Base-by-base conservation (phyloP, 2,113 vertebrate genomes). In the Probosciger aterrimus region DNA sequence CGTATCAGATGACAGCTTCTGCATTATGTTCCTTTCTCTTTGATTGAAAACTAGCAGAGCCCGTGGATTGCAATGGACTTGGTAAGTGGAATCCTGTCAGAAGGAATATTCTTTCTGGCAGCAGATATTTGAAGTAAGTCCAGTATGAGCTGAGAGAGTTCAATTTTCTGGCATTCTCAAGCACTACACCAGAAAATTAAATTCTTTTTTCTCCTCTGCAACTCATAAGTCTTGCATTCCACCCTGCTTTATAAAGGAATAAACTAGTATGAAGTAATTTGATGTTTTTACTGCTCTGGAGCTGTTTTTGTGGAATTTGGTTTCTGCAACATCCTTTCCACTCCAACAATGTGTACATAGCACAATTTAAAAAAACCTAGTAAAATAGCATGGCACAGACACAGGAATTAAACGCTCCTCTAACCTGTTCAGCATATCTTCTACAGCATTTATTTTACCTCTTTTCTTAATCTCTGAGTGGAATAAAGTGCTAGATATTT, bases 21-120 rank as follows among this genome's bases (percentile, higher is more conserved):
- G 18, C 39, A 33, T 41, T 86, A 13, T 15, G 18, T 83, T 88
- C 23, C 6, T 68, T 91, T 92, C 52, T 50, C 41, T 93, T 96
- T 96, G 86, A 96, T 10, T 82, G 84, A 91, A 88, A 91, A 80
- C n/a, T 22, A 22, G 35, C 27, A 95, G 39, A 93, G 37, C 55
- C 41, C 10, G 77, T 76, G 55, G 50, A 90, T 30, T 89, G 50
- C 50, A 47, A 83, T 94, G 69, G 14, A 55, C 37, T 93, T 27
- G 15, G 59, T 64, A 94, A 97, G 86, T 71, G 49, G 59, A 93
- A 65, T 82, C 22, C 64, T 87, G 81, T 93, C 95, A 95, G 87
- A 96, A 93, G 24, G 71, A 96, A 96, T 97, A 74, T 91, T 96
- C 86, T 94, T 49, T 74, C 64, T 88, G 82, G 52, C 71, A 87